phyloP scores from a whole-genome alignment of 1,140 invertebrate genomes.

The Pseudobourletiella spinata region DNA sequence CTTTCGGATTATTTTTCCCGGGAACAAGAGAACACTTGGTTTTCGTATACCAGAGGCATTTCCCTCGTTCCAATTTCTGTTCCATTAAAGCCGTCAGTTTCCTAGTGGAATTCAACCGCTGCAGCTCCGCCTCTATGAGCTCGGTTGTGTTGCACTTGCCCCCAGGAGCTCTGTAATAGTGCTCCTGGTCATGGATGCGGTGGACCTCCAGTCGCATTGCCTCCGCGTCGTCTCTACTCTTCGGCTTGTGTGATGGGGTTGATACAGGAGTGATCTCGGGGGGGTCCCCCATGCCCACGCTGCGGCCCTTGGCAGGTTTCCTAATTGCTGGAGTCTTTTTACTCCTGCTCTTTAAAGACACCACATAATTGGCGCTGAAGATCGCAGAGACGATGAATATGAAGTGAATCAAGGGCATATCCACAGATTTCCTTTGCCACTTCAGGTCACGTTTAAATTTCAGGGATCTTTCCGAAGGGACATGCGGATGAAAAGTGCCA shows the following conservation, averaged over 20 bases:
- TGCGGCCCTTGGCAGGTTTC: no score
- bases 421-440: no score
- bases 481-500: no score
- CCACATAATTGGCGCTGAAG: no score
- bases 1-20: neutral
- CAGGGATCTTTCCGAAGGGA: no score
- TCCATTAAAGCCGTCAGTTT: neutral
- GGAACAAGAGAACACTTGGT: neutral
- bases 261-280: no score
- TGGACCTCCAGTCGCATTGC: neutral
- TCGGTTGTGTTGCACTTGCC: neutral
- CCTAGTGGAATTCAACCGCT: neutral
- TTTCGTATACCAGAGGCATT: neutral
- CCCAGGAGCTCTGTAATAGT: neutral
- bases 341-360: neutral
- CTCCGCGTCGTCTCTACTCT: neutral
- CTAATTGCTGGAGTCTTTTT: neutral
- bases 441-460: no score
- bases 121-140: neutral
- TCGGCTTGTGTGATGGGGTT: neutral
- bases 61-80: neutral
- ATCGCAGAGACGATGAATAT: no score
- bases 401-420: no score
- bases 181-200: neutral
- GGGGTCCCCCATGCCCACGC: no score